Evolutionary conservation across 2,888 invertebrate species (phyloP).

Genomic region (Apamea epomidion): DNA sequence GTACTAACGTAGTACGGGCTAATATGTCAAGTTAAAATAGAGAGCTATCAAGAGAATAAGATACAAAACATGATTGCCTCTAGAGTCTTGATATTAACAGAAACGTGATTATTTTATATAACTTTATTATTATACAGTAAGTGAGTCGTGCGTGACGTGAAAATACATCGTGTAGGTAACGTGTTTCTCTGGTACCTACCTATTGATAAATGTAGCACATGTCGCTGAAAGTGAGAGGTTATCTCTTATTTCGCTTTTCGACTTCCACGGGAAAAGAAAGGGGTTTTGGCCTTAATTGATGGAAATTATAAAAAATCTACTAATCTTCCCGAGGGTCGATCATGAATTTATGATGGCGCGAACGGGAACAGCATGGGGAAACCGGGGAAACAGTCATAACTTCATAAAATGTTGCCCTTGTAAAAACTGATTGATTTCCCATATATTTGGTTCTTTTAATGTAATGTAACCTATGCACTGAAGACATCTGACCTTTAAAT

Average conservation of each 20-base stretch:
- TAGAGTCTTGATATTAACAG: conserved; percentile 11
- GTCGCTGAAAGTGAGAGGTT: not conserved
- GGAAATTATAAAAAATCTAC: not conserved
- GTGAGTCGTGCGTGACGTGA: conserved; percentile 1
- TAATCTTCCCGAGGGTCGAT: not conserved
- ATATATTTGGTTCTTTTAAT: not conserved
- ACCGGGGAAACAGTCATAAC: not conserved
- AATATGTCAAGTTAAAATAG: not conserved
- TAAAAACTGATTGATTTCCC: not conserved
- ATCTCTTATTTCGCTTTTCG: not conserved
- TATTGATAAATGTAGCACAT: not conserved
- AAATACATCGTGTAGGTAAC: conserved; percentile 23
- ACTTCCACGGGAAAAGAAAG: not conserved
- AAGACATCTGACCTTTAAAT: not conserved
- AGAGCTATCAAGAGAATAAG: not conserved
- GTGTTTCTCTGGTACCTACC: not conserved
- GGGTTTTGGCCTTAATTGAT: not conserved
- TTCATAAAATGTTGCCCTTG: not conserved
- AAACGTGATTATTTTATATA: conserved; percentile 19
- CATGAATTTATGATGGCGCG: not conserved
- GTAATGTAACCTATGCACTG: not conserved
- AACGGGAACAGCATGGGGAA: conserved; percentile 4
- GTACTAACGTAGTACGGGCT: not conserved
- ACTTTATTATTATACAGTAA: conserved; percentile 8
- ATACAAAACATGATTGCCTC: conserved; percentile 4